Conservation (phyloP, 2,888 invertebrate species). For the Strigamia transsilvanica region DNA sequence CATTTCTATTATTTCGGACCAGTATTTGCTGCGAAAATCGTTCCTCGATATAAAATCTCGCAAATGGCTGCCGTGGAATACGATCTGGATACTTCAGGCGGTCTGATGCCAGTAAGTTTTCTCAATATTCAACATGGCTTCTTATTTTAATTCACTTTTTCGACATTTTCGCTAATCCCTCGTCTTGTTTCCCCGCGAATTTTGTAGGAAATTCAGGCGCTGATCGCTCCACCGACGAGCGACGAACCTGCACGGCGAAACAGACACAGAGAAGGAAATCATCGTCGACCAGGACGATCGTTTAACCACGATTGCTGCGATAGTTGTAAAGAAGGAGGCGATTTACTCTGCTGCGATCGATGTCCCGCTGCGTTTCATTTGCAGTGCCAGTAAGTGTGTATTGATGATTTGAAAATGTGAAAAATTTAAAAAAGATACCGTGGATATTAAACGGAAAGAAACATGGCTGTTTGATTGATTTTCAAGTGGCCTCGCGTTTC, state of each 20-base stretch:
- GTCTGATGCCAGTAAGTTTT: constrained; percentile 83
- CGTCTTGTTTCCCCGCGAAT: not conserved
- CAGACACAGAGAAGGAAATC: constrained; percentile 51
- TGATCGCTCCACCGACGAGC: constrained; percentile 86
- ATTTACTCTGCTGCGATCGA: constrained; percentile 92
- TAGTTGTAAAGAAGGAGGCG: constrained; percentile 93
- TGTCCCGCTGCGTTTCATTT: constrained; percentile 97
- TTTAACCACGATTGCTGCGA: constrained; percentile 90
- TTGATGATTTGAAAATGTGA: not conserved
- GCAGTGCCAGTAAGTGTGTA: constrained; percentile 82
- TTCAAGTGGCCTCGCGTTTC: not conserved
- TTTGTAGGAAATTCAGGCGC: constrained; percentile 81
- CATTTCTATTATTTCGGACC: not conserved
- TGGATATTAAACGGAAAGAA: not conserved
- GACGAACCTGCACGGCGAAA: constrained; percentile 67
- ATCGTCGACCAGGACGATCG: constrained; percentile 63
- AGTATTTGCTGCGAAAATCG: not conserved
- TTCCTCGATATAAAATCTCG: not conserved
- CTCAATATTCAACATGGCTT: constrained; percentile 56
- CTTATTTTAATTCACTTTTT: not conserved
- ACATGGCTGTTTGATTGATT: not conserved
- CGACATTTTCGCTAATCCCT: constrained; percentile 59
- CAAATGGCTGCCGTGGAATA: constrained; percentile 74
- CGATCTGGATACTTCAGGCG: constrained; percentile 80
- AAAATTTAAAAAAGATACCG: not conserved